Base-by-base conservation (phyloP, 35 echinoderm and acorn worm species). In the Apostichopus californicus region DNA sequence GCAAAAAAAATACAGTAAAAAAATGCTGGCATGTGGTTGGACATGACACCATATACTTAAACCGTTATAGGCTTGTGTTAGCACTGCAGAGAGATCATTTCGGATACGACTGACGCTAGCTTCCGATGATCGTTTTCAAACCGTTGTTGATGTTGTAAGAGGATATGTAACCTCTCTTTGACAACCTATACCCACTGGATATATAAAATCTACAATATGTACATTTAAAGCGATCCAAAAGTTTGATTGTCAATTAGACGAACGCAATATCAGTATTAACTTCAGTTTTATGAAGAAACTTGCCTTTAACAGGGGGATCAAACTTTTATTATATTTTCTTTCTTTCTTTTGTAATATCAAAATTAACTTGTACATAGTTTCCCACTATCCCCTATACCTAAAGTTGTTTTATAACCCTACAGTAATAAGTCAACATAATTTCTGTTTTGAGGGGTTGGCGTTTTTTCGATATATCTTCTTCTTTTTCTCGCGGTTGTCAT, bases 211-310 rank as follows among this genome's bases (percentile, higher is more conserved):
- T 46, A 46, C 34, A 46, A 46, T 46, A 46, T 46, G 34, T 46
- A 46, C 34, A 46, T 46, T 46, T 46, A 46, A 46, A 46, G 34
- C 34, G 34, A 46, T 46, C 34, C 34, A 3, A 46, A 46, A 46
- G 34, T 46, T 46, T 46, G 34, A 68, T 68, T 68, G 64, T 68
- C 11, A 68, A 68, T 46, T 46, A 68, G 11, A 68, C 64, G 64
- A 68, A 68, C 18, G 24, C 78, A 80, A 54, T 80, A 80, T 80
- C 53, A 80, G 24, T 80, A 80, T 46, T 80, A 34, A 54, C 78
- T 80, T 80, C 78, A 80, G 24, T 80, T 80, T 80, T 46, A 46
- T 80, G 78, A 80, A 80, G 78, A 80, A 21, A 80, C 78, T 80
- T 80, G 78, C 78, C 78, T 80, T 80, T 80, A 54, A 34, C 78